Conservation (phyloP, 2,888 invertebrate species). For the Meandrusa payeni region DNA sequence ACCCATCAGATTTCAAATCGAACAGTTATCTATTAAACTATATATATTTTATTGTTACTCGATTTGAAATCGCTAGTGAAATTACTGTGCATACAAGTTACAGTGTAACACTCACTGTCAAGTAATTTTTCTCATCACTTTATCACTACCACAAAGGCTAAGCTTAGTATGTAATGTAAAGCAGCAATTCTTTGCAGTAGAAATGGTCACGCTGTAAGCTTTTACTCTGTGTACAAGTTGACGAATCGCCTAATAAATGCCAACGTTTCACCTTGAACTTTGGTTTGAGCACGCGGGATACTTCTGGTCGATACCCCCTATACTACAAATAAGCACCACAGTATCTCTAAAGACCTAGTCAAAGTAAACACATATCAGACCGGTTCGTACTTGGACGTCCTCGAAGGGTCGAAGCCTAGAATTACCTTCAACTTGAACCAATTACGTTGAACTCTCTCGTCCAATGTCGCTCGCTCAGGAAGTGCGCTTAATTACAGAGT, state of each 20-base stretch:
- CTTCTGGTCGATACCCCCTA: constrained; percentile 44
- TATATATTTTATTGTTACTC: no score
- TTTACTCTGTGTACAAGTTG: constrained; percentile 41
- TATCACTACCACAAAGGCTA: no score
- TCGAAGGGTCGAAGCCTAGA: constrained; percentile 52
- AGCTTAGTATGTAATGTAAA: no score
- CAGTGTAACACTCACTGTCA: no score
- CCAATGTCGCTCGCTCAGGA: constrained; percentile 8
- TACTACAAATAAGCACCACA: constrained; percentile 40
- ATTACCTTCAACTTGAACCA: constrained; percentile 35
- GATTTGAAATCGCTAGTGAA: no score
- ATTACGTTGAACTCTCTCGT: constrained; percentile 25
- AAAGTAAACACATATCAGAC: constrained; percentile 51
- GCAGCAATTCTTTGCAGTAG: no score
- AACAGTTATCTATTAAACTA: no score
- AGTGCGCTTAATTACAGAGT: constrained; percentile 7
- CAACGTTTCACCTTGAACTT: constrained; percentile 78
- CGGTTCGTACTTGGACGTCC: constrained; percentile 55
- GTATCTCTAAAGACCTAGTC: constrained; percentile 39
- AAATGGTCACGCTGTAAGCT: constrained; percentile 11
- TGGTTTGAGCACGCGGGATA: constrained; percentile 58
- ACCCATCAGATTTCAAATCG: no score
- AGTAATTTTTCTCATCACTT: no score
- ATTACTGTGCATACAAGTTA: no score
- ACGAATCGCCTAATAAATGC: constrained; percentile 73